These are phyloP conservation scores for Stictocephala bisonia DNA, from an alignment of 2,888 invertebrate genomes.

Conservation along the genomic window DNA sequence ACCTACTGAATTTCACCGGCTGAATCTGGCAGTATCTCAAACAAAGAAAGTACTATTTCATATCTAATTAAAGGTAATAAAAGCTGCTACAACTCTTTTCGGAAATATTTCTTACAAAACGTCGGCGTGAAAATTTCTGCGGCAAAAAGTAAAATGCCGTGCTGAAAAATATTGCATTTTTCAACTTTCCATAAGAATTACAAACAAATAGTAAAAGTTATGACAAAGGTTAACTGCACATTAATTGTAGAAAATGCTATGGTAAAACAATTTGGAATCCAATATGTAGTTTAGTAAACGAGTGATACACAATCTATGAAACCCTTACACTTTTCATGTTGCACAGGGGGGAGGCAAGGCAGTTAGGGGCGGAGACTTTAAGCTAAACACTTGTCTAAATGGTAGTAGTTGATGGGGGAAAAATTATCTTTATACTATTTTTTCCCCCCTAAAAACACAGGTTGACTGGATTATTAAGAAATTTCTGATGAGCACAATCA, in stretches of 20 bases:
- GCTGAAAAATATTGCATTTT: no score
- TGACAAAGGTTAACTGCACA: background rate
- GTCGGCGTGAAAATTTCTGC: no score
- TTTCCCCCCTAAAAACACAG: background rate
- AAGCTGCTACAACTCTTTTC: no score
- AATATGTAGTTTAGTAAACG: background rate
- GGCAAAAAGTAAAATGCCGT: no score
- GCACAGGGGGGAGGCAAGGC: background rate
- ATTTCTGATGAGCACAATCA: no score
- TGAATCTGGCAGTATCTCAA: no score
- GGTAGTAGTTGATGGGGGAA: background rate
- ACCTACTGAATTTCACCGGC: no score
- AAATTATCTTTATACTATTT: background rate
- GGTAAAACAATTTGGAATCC: background rate
- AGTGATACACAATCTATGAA: background rate
- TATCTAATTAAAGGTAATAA: no score
- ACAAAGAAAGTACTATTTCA: no score
- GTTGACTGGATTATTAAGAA: no score
- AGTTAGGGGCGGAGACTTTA: background rate
- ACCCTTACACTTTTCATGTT: background rate
- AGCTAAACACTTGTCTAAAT: slow-evolving; percentile 6
- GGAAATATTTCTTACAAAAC: no score
- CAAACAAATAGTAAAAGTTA: background rate
- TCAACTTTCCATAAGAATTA: background rate
- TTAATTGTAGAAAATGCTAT: background rate